phyloP scores from a whole-genome alignment of 1,140 invertebrate genomes.

The Trichonephila clavata region DNA sequence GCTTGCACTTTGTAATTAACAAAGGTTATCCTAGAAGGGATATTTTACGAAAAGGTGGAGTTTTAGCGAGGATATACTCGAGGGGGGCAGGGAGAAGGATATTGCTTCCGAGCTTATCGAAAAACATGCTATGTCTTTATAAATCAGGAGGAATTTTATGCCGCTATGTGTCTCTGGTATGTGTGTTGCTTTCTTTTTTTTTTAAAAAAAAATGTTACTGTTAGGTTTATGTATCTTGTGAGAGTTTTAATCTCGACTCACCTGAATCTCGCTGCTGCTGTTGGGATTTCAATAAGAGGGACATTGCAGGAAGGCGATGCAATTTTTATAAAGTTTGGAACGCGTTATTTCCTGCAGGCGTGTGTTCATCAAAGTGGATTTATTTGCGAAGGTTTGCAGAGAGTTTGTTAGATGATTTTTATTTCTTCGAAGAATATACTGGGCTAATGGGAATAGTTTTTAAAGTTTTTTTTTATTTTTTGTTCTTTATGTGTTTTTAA shows the following conservation, averaged over 20 bases:
- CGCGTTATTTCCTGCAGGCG: not conserved
- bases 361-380: not conserved
- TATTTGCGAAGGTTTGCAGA: not conserved
- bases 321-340: not conserved
- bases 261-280: not conserved
- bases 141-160: constrained; percentile 26
- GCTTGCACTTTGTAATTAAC: constrained; percentile 49
- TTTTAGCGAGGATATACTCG: not conserved
- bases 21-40: constrained; percentile 9
- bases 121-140: not conserved
- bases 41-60: constrained; percentile 25
- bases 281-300: not conserved
- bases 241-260: not conserved
- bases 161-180: not conserved
- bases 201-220: too few relatives aligned
- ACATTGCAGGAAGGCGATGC: not conserved
- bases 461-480: too few relatives aligned
- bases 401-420: not conserved
- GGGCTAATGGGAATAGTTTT: too few relatives aligned
- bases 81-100: not conserved
- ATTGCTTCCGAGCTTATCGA: constrained; percentile 32
- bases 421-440: too few relatives aligned
- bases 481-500: too few relatives aligned
- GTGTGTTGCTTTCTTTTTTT: too few relatives aligned
- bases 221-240: not conserved